Evolutionary conservation across 2,888 invertebrate species (phyloP), one percentile per base, ranked within the genome.

Genomic region (Sisyra terminalis): DNA sequence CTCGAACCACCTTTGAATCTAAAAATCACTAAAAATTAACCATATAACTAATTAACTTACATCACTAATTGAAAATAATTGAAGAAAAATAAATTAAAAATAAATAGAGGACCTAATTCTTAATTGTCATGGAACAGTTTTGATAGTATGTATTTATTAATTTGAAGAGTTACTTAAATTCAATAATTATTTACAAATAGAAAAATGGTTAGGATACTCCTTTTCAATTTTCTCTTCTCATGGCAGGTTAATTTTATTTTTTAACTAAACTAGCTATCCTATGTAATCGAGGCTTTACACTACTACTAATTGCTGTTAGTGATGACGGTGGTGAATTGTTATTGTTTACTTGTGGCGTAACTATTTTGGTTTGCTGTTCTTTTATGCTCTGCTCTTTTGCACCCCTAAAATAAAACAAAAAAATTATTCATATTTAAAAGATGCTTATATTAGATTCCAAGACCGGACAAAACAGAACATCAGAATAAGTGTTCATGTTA

Each of bases 361-460:
- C 49, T 10, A 47, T 38, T 31, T 50, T 43, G 24, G 18, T 17
- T 40, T 47, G 46, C 29, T 61, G 59, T 43, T 66, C 66, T 52
- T 65, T 66, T 17, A 62, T 48, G 15, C 63, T 59, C 57, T 66
- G 66, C 49, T 68, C 67, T 50, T 68, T 68, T 30, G 67, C 67
- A 44, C 67, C 65, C 49, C 69, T 69, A 52, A 39, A 62, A 60
- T 48, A 53, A 42, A 49, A 46, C 40, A 45, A 38, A 46, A n/a
- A n/a, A n/a, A n/a, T n/a, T n/a, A n/a, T n/a, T n/a, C n/a, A n/a
- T n/a, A n/a, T n/a, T n/a, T n/a, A n/a, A n/a, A n/a, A n/a, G n/a
- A n/a, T n/a, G n/a, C n/a, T n/a, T n/a, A n/a, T n/a, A n/a, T n/a
- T n/a, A n/a, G n/a, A n/a, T n/a, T n/a, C n/a, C n/a, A n/a, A n/a